phyloP scores from a whole-genome alignment of 2,113 vertebrate species.

The Thamnaconus septentrionalis region DNA sequence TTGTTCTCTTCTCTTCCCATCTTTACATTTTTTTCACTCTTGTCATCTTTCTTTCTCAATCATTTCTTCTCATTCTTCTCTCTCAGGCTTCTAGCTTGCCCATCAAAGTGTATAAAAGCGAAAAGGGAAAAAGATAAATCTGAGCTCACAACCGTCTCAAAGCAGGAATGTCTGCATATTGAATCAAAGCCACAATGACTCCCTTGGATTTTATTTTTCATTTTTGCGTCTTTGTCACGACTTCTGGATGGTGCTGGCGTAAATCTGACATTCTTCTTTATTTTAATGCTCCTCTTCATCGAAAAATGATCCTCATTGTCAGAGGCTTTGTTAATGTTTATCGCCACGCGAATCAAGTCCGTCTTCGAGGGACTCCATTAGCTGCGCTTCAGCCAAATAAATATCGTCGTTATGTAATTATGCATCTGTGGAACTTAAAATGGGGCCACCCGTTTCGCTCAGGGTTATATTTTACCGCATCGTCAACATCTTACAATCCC shows the following conservation, averaged over 20 bases:
- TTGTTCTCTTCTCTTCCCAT: neutral
- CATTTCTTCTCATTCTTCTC: too few species aligned
- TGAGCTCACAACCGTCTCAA: too few species aligned
- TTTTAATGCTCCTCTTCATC: neutral
- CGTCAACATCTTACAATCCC: slow-evolving; percentile 14
- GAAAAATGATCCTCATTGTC: slow-evolving; percentile 1
- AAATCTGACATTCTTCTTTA: too few species aligned
- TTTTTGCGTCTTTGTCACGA: too few species aligned
- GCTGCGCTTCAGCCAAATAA: slow-evolving; percentile 8
- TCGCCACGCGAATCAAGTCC: neutral
- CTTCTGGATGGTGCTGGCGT: too few species aligned
- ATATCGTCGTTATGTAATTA: slow-evolving; percentile 13
- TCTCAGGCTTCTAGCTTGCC: too few species aligned
- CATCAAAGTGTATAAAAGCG: too few species aligned
- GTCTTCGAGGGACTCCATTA: slow-evolving; percentile 3
- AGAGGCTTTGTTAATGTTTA: neutral
- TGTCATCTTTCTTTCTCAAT: neutral
- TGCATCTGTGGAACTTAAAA: slow-evolving; percentile 12
- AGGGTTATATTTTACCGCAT: slow-evolving; percentile 5
- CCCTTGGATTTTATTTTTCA: too few species aligned
- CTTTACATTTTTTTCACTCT: neutral
- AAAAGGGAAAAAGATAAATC: too few species aligned
- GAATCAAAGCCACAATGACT: too few species aligned
- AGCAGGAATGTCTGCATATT: too few species aligned
- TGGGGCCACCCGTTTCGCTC: neutral